Evolutionary conservation across 2,888 invertebrate genomes (phyloP).

Genomic region (Drosophila fungiperda): DNA sequence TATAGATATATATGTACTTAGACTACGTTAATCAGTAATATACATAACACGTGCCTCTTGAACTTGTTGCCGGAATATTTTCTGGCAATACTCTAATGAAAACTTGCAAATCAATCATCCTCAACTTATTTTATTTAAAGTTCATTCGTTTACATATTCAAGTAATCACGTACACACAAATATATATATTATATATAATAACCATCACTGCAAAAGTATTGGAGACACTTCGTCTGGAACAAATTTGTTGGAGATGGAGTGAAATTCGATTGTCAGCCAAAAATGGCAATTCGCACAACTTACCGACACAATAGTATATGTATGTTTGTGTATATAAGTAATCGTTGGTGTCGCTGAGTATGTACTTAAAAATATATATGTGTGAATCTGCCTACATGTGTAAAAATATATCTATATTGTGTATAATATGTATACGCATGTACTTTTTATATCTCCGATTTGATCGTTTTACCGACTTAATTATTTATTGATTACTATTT

Average conservation of each 20-base stretch:
- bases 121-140: background rate
- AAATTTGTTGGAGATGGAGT: constrained; percentile 37
- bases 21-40: background rate
- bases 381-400: constrained; percentile 5
- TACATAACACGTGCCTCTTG: background rate
- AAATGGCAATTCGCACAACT: constrained; percentile 24
- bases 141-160: background rate
- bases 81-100: constrained; percentile 2
- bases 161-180: background rate
- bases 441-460: background rate
- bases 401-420: constrained; percentile 1
- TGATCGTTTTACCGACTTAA: background rate
- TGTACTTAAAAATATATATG: constrained; percentile 5
- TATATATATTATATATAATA: background rate
- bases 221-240: constrained; percentile 41
- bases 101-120: background rate
- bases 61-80: constrained; percentile 19
- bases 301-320: constrained; percentile 5
- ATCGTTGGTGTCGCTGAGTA: background rate
- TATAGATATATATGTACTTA: background rate
- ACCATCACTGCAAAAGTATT: constrained; percentile 16
- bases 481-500: constrained; percentile 10
- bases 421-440: background rate
- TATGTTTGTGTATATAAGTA: constrained; percentile 14
- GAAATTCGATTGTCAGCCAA: constrained; percentile 40